phyloP scores from a whole-genome alignment of 1,140 invertebrate genomes.

The Octopus bimaculoides region DNA sequence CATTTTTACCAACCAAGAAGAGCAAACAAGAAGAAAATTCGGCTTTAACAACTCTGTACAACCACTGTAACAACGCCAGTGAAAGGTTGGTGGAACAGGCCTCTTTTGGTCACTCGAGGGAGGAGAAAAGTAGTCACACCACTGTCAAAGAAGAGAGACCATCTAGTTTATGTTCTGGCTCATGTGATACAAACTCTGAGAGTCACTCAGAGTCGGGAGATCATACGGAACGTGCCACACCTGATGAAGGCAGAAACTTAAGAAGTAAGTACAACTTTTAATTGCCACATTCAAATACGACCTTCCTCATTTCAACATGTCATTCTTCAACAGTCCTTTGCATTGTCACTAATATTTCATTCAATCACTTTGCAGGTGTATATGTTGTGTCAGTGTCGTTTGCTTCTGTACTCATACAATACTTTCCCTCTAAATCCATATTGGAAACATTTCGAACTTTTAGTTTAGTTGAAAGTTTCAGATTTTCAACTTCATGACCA shows the following conservation, averaged over 20 bases:
- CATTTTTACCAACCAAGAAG: conserved; percentile 49
- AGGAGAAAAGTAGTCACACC: conserved; percentile 16
- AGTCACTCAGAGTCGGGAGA: conserved; percentile 46
- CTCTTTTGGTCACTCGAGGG: conserved; percentile 1
- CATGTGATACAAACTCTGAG: conserved; percentile 47
- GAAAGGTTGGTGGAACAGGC: not conserved
- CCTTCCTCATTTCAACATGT: no score
- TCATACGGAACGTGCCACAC: conserved; percentile 42
- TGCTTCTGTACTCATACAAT: no score
- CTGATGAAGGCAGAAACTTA: conserved; percentile 47
- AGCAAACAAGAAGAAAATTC: conserved; percentile 40
- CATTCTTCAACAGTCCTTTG: no score
- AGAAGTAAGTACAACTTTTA: conserved; percentile 45
- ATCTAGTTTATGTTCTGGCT: conserved; percentile 44
- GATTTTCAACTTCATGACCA: no score
- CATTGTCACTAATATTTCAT: no score
- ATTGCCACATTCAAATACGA: no score
- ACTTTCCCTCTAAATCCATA: no score
- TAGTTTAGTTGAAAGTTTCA: no score
- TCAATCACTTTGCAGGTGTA: no score
- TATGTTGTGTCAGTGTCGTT: no score
- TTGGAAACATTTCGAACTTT: no score
- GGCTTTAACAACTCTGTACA: not conserved
- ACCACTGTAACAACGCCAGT: not conserved
- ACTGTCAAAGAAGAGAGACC: conserved; percentile 46